Conservation (phyloP, 2,797 vertebrate genomes). For the Tauraco hartlaubi region DNA sequence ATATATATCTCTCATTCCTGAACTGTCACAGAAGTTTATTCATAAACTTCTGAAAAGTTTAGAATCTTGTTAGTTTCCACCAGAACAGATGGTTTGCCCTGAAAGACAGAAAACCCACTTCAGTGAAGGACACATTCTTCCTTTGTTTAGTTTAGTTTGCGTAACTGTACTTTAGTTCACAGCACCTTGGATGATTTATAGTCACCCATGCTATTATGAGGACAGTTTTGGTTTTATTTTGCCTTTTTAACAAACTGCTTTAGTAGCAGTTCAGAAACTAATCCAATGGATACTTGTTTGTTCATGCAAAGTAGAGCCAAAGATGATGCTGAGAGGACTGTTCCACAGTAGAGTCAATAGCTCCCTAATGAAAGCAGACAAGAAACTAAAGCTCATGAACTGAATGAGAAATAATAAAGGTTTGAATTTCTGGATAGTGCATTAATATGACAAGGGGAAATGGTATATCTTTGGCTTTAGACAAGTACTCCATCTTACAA, state of each 20-base stretch:
- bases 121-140: not conserved
- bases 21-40: not conserved
- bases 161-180: not conserved
- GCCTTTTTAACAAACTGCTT: not conserved
- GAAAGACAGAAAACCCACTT: not conserved
- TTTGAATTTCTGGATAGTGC: not conserved
- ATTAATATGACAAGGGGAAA: not conserved
- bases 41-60: not conserved
- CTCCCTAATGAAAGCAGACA: not conserved
- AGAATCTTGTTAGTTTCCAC: not conserved
- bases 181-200: not conserved
- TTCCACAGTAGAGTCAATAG: not conserved
- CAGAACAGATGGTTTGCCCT: not conserved
- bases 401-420: not conserved
- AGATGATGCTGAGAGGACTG: not conserved
- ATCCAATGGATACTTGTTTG: not conserved
- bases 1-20: not conserved
- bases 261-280: not conserved
- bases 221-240: not conserved
- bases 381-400: not conserved
- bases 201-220: not conserved
- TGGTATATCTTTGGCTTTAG: not conserved
- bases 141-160: not conserved
- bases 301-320: not conserved
- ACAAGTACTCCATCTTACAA: not conserved